Base-by-base conservation (phyloP, 2,888 invertebrate genomes). In the Dermolepida albohirtum region DNA sequence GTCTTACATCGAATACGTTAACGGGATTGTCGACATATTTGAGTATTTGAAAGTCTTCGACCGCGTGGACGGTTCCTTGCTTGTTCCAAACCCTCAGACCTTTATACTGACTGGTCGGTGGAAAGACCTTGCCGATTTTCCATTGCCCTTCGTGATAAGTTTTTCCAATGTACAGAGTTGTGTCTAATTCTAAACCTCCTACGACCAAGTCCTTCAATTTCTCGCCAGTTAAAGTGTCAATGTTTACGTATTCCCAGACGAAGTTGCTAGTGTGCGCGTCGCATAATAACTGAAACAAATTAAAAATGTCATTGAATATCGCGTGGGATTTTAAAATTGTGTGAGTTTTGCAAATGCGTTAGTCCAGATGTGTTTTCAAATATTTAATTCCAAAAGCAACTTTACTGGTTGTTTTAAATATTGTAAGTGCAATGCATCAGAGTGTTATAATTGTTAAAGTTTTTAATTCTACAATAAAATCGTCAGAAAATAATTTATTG, bases 121-220 rank as follows among this genome's bases (percentile, higher is more conserved):
- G 59, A 29, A 29, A 59, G 16, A 59, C 59, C 16, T 59, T 59
- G 8, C 59, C 59, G 1, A 59, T 44, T 12, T 59, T 59, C 44
- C 44, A 44, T 59, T 59, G 27, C 6, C 44, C 47, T 11, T 22
- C 44, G 12, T 44, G 14, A 8, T 14, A 59, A n/a, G 17, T 29
- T 27, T 59, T 59, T 12, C 59, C 59, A 29, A 59, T 44, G 12
- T 59, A 59, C 12, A 59, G 8, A 8, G 59, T 44, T 6, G 44
- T 59, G 12, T 44, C 27, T 1, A 44, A 41, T 27, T 59, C 44
- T 44, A 44, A 27, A 27, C 59, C 59, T 16, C 59, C 59, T 12
- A 59, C 14, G 29, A 59, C 59, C 7, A 59, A 27, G 1, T 59
- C 59, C 34, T 54, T 40, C 16, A 54, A 54, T 17, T 54, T 40